Percentiles rank a stretch among this genome's conserved stretches.
Conservation (phyloP, 2,888 invertebrate genomes). For the Galerucella nymphaeae region DNA sequence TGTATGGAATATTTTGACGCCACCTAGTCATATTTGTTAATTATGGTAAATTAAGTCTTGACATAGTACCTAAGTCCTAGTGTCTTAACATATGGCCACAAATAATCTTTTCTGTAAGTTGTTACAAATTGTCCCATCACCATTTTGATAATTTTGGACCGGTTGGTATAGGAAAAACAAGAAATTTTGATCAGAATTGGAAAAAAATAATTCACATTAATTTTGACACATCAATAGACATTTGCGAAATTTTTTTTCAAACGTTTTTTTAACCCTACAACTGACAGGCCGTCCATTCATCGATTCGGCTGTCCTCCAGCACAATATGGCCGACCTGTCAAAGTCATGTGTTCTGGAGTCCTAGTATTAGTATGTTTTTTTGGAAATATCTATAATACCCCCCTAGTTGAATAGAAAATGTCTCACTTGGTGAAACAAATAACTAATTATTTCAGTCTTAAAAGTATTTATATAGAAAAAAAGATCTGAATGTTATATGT, state of each 20-base stretch:
- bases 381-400: no score
- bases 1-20: no score
- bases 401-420: no score
- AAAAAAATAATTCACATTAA: neutral
- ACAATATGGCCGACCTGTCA: no score
- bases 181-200: neutral
- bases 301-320: no score
- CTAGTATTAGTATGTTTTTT: no score
- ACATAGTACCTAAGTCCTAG: conserved; percentile 61
- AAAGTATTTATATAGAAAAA: neutral
- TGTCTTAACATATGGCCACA: conserved; percentile 69
- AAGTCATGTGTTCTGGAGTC: no score
- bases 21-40: no score
- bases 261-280: no score
- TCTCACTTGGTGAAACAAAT: no score
- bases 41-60: no score
- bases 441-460: neutral
- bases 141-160: conserved; percentile 45
- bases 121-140: conserved; percentile 74
- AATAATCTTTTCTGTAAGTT: conserved; percentile 73
- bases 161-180: neutral
- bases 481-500: neutral
- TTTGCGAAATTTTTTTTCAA: neutral
- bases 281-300: no score
- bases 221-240: neutral